Base-by-base conservation (phyloP, 2,113 vertebrate species). In the Pristiophorus japonicus region DNA sequence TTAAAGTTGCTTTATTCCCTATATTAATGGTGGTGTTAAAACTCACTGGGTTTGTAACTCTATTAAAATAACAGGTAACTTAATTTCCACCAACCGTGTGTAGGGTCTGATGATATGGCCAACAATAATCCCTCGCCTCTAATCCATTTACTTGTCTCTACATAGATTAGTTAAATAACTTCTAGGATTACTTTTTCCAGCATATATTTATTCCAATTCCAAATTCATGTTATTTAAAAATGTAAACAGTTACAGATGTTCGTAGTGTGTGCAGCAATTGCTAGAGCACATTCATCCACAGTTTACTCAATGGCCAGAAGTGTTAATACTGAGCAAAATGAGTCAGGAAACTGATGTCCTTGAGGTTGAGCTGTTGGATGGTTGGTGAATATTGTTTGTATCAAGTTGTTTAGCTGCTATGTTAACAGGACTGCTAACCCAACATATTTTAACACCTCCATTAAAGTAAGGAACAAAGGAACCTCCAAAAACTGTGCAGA, bases 141-240 rank as follows among this genome's bases (percentile, higher is more conserved):
- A 92, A 63, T 63, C n/a, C 88, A 92, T 92, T 38, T 63, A 65
- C 88, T 63, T 92, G 59, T 22, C 88, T 92, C 88, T 38, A 3
- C 62, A 92, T 92, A 38, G 62, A 92, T 63, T 92, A 92, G 55
- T 92, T 92, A 34, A 59, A 92, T n/a, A 92, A 38, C 88, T 65
- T 42, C 59, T 38, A 20, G 59, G 88, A 22, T 92, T 65, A 91
- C 18, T 65, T 63, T 91, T 59, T 92, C 59, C 88, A 65, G 59
- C 34, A 20, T n/a, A 2, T 38, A 63, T 22, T 63, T 38, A 63
- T 16, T 92, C 59, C 88, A 63, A 22, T 38, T 92, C 88, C 88
- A 92, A 65, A 63, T 34, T 92, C n/a, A 63, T 62, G 88, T 92
- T 63, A 63, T 63, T 63, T 92, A 38, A 92, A 63, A 62, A n/a